These are phyloP conservation scores for Pseudonaja textilis DNA, from an alignment of 2,113 vertebrate genomes.

Conservation along the genomic window DNA sequence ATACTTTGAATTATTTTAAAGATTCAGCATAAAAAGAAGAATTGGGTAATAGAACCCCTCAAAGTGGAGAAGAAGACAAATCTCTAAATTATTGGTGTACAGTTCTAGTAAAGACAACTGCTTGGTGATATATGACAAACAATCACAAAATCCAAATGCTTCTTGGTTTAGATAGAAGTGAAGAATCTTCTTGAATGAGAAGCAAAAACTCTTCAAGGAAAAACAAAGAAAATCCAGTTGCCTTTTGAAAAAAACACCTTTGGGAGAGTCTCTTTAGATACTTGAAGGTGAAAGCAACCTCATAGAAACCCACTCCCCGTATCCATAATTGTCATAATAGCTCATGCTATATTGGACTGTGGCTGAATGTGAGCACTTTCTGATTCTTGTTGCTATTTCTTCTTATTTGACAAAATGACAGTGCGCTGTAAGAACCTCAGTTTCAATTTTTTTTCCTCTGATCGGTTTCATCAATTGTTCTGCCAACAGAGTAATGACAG, in stretches of 20 bases:
- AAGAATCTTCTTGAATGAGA: neutral
- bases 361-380: constrained; percentile 5
- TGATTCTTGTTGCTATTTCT: constrained; percentile 36
- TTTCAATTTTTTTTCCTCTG: neutral
- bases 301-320: neutral
- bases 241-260: neutral
- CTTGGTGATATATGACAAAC: neutral
- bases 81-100: neutral
- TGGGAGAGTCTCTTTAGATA: neutral
- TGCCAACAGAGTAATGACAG: constrained; percentile 50
- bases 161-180: neutral
- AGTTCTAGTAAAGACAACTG: neutral
- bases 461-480: constrained; percentile 38
- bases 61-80: neutral
- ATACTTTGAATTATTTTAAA: neutral
- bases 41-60: neutral
- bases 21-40: neutral
- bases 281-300: neutral
- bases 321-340: neutral
- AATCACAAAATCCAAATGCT: neutral
- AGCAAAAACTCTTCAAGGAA: neutral
- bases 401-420: constrained; percentile 20
- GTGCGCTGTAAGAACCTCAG: constrained; percentile 2
- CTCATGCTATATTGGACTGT: neutral
- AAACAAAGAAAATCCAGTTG: neutral